Evolutionary conservation across 1,140 invertebrate genomes (phyloP), one percentile per base, ranked within the genome.

Genomic region (Pararge aegeria): DNA sequence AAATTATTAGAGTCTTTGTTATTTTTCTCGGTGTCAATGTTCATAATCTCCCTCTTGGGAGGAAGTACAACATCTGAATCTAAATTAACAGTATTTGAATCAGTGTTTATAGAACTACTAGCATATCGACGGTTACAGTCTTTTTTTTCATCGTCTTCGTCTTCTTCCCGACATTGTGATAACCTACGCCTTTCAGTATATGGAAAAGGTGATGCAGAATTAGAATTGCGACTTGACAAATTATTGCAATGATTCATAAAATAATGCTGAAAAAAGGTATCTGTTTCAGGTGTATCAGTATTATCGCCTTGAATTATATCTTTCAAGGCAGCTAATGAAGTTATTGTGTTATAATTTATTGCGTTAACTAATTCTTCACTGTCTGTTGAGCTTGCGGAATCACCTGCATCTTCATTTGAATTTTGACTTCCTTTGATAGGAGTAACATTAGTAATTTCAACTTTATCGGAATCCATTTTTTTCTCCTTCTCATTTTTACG

Each of bases 121-220:
- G 71, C 65, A n/a, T 61, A 34, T 6, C 66, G 48, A 30, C 68
- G 61, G 29, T 67, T 59, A 37, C 49, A 52, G 65, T 87, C 77
- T 79, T 83, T 87, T 24, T 69, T 93, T 44, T 94, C 94, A 53
- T 94, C 93, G 27, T 94, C 93, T 78, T 96, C 95, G 69, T 95
- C 95, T 84, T 95, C 95, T 70, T 96, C 95, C 24, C 94, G 92
- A 75, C 95, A 96, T 80, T 96, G 94, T 5, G 95, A 96, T 49
- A 96, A 79, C 1, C 95, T 91, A n/a, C 95, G 91, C 0, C 92
- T 82, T 83, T 93, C 93, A 75, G 91, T 56, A 83, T 92, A 92
- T 57, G 93, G 77, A 75, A 93, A 83, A 66, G 93, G 68, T 67
- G 92, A 66, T 63, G 90, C 77, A 80, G 77, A 69, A 69, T 90